phyloP scores from a whole-genome alignment of 2,888 invertebrate genomes.

The Liposcelis brunnea region DNA sequence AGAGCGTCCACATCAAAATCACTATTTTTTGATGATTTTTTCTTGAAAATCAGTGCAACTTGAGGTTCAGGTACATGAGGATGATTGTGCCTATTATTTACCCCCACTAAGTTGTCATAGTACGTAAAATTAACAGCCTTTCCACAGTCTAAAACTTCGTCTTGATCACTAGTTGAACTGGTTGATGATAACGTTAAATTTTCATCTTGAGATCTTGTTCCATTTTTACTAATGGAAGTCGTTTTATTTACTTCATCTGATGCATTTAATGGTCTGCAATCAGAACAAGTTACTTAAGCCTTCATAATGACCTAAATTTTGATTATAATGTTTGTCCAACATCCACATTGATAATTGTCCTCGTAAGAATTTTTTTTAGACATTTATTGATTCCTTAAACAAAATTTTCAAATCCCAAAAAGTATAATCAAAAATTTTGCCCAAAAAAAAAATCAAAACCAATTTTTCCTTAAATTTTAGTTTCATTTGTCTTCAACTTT shows the following conservation, averaged over 20 bases:
- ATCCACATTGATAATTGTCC: no score
- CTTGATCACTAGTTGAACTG: constrained; percentile 24
- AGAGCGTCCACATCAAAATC: constrained; percentile 58
- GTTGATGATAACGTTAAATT: no score
- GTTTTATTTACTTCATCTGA: constrained; percentile 14
- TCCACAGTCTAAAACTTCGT: constrained; percentile 61
- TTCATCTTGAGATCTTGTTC: constrained; percentile 7
- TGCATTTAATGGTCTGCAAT: constrained; percentile 10
- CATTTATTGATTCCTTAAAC: no score
- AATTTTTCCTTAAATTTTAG: no score
- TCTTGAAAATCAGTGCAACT: constrained; percentile 58
- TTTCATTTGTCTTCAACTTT: no score
- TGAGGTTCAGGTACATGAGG: constrained; percentile 73
- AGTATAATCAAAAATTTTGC: no score
- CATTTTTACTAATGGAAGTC: constrained; percentile 1
- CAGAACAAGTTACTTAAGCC: constrained; percentile 6
- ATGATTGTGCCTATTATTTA: constrained; percentile 65
- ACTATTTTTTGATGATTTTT: constrained; percentile 37
- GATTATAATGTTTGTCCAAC: no score
- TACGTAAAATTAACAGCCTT: constrained; percentile 75
- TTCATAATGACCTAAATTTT: no score
- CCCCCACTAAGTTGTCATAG: constrained; percentile 74
- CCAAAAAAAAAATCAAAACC: no score
- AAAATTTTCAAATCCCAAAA: no score
- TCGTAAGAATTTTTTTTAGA: no score